Evolutionary conservation across 2,888 invertebrate genomes (phyloP).

Genomic region (Notodonta dromedarius): DNA sequence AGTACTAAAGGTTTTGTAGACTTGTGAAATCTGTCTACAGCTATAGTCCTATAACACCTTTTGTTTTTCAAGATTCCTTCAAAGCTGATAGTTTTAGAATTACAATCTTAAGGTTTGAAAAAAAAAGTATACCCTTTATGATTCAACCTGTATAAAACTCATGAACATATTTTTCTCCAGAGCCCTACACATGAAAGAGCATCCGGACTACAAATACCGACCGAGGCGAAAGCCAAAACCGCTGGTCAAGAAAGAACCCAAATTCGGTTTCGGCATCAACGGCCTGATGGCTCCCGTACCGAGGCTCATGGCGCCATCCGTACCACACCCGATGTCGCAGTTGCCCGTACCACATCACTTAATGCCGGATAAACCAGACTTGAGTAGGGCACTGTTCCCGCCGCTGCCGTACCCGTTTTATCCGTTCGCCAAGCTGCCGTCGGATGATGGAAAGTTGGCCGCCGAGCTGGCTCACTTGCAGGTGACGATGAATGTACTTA

Average conservation of each 20-base stretch:
- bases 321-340: constrained; percentile 75
- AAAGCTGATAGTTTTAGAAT: too few species aligned
- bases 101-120: too few species aligned
- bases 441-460: constrained; percentile 84
- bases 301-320: constrained; percentile 71
- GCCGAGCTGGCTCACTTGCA: constrained; percentile 88
- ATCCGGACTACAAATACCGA: constrained; percentile 96
- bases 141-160: too few species aligned
- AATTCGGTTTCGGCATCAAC: constrained; percentile 88
- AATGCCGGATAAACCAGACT: constrained; percentile 85
- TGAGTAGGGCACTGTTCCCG: constrained; percentile 87
- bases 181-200: constrained; percentile 96
- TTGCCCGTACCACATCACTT: constrained; percentile 79
- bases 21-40: too few species aligned
- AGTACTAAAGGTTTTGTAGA: too few species aligned
- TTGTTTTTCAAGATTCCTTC: too few species aligned
- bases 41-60: too few species aligned
- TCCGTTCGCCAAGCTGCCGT: constrained; percentile 85
- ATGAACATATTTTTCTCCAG: constrained; percentile 69
- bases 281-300: constrained; percentile 86
- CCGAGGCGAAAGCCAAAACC: constrained; percentile 95
- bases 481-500: constrained; percentile 48
- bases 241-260: constrained; percentile 91
- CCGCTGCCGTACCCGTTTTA: constrained; percentile 89
- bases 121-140: too few species aligned